phyloP scores from a whole-genome alignment of 2,797 vertebrate species.

The Rallus crepitans region DNA sequence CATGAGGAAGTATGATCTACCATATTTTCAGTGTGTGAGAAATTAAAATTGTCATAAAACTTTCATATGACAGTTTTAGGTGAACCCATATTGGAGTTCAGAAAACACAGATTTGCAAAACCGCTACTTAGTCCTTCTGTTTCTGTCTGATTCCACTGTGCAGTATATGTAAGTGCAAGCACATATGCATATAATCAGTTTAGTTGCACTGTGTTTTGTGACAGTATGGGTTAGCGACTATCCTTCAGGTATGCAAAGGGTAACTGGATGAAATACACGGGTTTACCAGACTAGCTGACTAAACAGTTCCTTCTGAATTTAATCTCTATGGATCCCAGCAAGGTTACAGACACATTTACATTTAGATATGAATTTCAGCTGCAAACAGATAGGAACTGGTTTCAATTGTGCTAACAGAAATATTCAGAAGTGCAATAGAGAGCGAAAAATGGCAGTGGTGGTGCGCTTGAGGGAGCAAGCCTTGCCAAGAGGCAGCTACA shows the following conservation, averaged over 20 bases:
- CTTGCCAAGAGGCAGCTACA: background rate
- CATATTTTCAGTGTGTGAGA: background rate
- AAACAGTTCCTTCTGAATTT: constrained; percentile 23
- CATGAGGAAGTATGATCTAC: background rate
- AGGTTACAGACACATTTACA: constrained; percentile 28
- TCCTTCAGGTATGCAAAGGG: background rate
- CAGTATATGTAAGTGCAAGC: background rate
- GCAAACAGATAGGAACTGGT: background rate
- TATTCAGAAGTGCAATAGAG: background rate
- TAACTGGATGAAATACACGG: background rate
- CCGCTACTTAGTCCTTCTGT: background rate
- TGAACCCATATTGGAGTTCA: background rate
- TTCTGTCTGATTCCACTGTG: background rate
- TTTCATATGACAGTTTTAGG: background rate
- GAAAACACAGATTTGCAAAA: background rate
- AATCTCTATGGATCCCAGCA: background rate
- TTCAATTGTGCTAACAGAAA: background rate
- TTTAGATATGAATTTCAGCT: constrained; percentile 23
- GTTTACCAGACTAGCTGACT: constrained; percentile 24
- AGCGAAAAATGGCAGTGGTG: background rate
- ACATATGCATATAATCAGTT: background rate
- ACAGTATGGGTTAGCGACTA: background rate
- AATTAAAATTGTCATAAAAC: background rate
- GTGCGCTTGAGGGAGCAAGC: background rate
- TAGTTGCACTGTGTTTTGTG: background rate